These are phyloP conservation scores for Laterallus jamaicensis DNA, from an alignment of 2,113 vertebrate species.

Conservation along the genomic window DNA sequence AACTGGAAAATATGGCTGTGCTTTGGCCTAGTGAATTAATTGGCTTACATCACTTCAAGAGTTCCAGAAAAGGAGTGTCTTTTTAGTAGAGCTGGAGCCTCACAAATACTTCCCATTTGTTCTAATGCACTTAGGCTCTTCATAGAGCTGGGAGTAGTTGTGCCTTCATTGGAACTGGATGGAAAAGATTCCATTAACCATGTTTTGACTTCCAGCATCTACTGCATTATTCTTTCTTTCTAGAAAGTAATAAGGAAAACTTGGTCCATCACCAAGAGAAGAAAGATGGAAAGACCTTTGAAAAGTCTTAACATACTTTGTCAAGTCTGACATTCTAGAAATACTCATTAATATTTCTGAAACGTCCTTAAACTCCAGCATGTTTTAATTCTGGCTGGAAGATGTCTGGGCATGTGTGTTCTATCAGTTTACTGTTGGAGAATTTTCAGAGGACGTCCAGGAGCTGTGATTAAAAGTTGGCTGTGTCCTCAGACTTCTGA, in stretches of 20 bases:
- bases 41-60: neutral
- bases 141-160: neutral
- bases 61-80: neutral
- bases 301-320: neutral
- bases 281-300: neutral
- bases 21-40: neutral
- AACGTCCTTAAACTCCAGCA: neutral
- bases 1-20: neutral
- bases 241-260: neutral
- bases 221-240: no score
- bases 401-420: neutral
- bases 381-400: neutral
- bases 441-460: neutral
- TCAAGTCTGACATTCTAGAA: neutral
- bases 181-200: neutral
- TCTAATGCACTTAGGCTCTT: neutral
- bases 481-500: neutral
- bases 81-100: neutral
- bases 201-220: neutral
- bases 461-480: neutral
- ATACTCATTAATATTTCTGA: neutral
- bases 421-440: neutral
- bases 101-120: neutral
- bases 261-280: neutral
- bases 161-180: constrained; percentile 9